phyloP scores from a whole-genome alignment of 2,113 vertebrate species.

The Brachionichthys hirsutus region DNA sequence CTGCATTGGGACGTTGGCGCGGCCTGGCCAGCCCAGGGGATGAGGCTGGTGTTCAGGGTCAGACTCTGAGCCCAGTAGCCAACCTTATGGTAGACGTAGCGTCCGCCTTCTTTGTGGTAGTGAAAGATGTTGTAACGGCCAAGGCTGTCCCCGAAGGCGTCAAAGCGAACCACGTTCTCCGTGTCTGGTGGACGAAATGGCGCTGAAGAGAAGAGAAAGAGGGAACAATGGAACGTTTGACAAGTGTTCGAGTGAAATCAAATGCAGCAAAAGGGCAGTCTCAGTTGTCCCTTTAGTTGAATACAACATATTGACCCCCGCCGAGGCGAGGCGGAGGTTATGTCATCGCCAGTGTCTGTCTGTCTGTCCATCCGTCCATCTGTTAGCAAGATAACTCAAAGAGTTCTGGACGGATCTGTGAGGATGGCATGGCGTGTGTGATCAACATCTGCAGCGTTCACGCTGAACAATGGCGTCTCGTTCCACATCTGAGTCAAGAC shows the following conservation, averaged over 20 bases:
- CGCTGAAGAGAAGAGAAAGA: constrained; percentile 72
- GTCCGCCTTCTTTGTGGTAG: constrained; percentile 81
- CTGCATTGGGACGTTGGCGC: constrained; percentile 94
- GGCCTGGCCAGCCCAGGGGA: constrained; percentile 83
- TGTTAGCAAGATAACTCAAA: too few species aligned
- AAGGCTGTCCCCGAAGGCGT: constrained; percentile 88
- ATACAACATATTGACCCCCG: too few species aligned
- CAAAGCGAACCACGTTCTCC: constrained; percentile 87
- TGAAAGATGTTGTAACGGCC: constrained; percentile 98
- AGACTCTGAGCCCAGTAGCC: constrained; percentile 95
- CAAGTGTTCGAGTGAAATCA: background rate
- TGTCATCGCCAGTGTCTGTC: too few species aligned
- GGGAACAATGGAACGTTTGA: background rate
- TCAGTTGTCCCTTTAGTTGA: background rate
- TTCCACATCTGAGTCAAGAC: constrained; percentile 21
- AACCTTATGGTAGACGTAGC: constrained; percentile 88
- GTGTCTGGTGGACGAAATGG: constrained; percentile 92
- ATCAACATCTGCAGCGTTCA: constrained; percentile 21
- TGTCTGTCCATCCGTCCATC: too few species aligned
- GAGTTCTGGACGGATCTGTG: too few species aligned
- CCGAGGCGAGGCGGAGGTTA: too few species aligned
- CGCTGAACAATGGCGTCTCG: background rate
- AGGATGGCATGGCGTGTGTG: too few species aligned
- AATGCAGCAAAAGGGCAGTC: background rate
- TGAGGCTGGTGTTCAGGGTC: constrained; percentile 85